Base-by-base conservation (phyloP, 1,140 invertebrate species). In the Hycleus cichorii region DNA sequence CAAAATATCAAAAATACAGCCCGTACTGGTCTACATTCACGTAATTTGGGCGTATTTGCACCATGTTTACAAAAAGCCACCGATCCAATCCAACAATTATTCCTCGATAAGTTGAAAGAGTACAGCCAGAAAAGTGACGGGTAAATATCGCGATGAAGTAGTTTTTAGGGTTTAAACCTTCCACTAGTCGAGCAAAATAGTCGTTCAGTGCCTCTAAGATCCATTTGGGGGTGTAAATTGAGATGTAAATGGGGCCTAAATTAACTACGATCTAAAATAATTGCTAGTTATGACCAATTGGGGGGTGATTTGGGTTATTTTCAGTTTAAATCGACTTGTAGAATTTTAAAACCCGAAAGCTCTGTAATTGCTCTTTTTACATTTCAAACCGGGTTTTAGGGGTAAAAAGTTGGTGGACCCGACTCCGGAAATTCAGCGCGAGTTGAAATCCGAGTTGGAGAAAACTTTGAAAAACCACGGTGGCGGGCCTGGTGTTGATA, bases 21-120 rank as follows among this genome's bases (percentile, higher is more conserved):
- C 11, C 66, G 57, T 26, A 57, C 11, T 12, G 74, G 75, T n/a
- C 61, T 80, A 10, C 64, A 76, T 46, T 78, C 75, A 39, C 80
- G 87, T 27, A 88, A 87, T 69, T 74, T 87, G 55, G 84, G 83
- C 53, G 74, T 89, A 50, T 71, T 82, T 55, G 85, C 85, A 8
- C 85, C 88, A 18, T 82, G 75, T 26, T 71, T 89, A 49, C 83
- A 88, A 68, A 88, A 88, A 71, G 85, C 83, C 3, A 77, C 79
- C 3, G 94, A 97, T 74, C 93, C 93, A 4, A 93, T 97, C 70
- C 94, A 97, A 72, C 88, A 96, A 75, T 74, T 97, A 25, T 97
- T 97, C 73, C 66, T 96, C 42, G 90, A 96, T 50, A 96, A 96
- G 84, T 83, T 97, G 60, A 83, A 83, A 49, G 93, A 95, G 77